Evolutionary conservation across 2,113 vertebrate genomes (phyloP), one percentile per base, ranked within the genome.

Genomic region (Thamnaconus septentrionalis): DNA sequence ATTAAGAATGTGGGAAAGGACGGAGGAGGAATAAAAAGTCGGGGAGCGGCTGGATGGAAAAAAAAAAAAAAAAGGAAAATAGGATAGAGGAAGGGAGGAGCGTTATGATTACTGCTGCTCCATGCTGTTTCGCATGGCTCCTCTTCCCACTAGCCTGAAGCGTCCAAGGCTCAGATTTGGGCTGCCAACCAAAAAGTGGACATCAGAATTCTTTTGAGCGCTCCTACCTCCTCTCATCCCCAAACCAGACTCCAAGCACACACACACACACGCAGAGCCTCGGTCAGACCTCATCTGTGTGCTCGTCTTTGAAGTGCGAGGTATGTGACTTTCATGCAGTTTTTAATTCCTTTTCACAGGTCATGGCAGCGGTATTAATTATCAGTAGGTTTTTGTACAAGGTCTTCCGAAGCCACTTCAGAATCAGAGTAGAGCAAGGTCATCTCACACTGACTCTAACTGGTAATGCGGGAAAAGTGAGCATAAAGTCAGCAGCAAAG

Each of bases 171-270:
- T 78, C 79, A 75, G 69, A 66, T 74, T 85, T 81, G 83, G 68
- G 64, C 76, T 73, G 72, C 69, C 67, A 76, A 75, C 76, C 75
- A 81, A 78, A 84, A 85, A 74, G 72, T 79, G 68, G 71, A 84
- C 82, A 88, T 88, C 82, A 83, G 82, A 64, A 80, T 84, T 82
- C 79, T 75, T 81, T 70, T 79, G 77, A 78, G 82, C 56, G 49
- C 59, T 60, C 41, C 56, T 62, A 53, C 57, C 63, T 62, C 57
- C 45, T 53, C 52, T 53, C 46, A 7, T 55, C 48, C 60, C 62
- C 57, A 53, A 69, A 76, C 73, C 62, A 82, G 53, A 71, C 75
- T 78, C 76, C 76, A 82, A 75, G 75, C 71, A 74, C 39, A 7
- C 63, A 31, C 18, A 31, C 18, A 31, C 18, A 31, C 18, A 31